phyloP scores from a whole-genome alignment of 2,113 vertebrate species.

The Tretioscincus oriximinensis region DNA sequence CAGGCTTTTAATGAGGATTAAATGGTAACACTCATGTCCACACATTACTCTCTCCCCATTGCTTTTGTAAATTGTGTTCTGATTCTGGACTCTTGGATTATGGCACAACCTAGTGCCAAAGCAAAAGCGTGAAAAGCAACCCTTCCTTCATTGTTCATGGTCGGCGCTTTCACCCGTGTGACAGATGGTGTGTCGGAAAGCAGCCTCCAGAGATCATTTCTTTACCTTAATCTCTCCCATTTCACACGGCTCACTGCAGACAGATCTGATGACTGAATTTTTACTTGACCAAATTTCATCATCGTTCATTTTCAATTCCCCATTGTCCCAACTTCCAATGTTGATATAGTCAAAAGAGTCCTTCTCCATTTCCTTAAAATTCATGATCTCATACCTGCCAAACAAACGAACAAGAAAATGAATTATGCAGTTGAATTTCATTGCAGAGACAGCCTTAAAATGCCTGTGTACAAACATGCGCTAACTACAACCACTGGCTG shows the following conservation, averaged over 20 bases:
- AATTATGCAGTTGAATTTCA: constrained; percentile 28
- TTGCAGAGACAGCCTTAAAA: not conserved
- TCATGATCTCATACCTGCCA: constrained; percentile 97
- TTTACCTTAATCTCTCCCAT: constrained; percentile 97
- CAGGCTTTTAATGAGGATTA: too few species aligned
- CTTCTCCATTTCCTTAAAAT: constrained; percentile 98
- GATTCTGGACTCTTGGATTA: too few species aligned
- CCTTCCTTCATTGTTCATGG: too few species aligned
- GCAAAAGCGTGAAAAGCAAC: too few species aligned
- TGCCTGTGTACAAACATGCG: too few species aligned
- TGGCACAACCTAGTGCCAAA: too few species aligned
- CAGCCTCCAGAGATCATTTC: not conserved
- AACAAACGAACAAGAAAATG: constrained; percentile 56
- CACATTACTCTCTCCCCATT: too few species aligned
- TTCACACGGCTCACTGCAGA: constrained; percentile 97
- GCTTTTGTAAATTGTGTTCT: too few species aligned
- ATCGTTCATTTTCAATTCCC: constrained; percentile 93
- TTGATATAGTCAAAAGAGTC: constrained; percentile 96
- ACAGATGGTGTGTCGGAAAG: too few species aligned
- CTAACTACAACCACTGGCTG: too few species aligned
- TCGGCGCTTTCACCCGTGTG: too few species aligned
- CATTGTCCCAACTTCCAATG: constrained; percentile 96
- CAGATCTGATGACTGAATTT: constrained; percentile 87
- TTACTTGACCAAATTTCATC: constrained; percentile 94
- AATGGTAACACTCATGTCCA: too few species aligned